phyloP scores from a whole-genome alignment of 2,888 invertebrate genomes.

The Tachystola acroxantha region DNA sequence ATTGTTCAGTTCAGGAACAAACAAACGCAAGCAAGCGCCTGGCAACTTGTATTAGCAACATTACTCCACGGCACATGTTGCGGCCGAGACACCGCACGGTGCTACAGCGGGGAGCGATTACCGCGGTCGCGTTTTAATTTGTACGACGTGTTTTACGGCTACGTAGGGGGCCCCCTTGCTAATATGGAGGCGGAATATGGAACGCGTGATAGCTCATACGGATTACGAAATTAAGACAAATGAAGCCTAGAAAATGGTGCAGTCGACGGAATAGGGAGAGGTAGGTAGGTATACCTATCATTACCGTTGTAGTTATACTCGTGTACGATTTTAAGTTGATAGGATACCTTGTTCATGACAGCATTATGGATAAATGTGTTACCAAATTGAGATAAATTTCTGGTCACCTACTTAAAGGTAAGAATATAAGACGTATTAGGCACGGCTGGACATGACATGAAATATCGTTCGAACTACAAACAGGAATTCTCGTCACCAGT shows the following conservation, averaged over 20 bases:
- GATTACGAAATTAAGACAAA: conserved; percentile 26
- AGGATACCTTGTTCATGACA: too few relatives aligned
- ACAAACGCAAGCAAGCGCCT: conserved; percentile 25
- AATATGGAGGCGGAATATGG: conserved; percentile 12
- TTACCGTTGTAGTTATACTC: too few relatives aligned
- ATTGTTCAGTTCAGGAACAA: conserved; percentile 2
- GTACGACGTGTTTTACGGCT: conserved; percentile 55
- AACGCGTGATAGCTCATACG: conserved; percentile 22
- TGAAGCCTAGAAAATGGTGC: conserved; percentile 10
- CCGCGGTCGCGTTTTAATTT: conserved; percentile 68
- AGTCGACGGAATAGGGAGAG: background rate
- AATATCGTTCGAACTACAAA: too few relatives aligned
- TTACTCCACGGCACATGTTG: conserved; percentile 29
- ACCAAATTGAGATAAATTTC: too few relatives aligned
- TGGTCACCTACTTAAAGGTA: too few relatives aligned
- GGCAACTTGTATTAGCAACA: conserved; percentile 31
- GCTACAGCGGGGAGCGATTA: conserved; percentile 45
- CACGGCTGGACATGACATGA: too few relatives aligned
- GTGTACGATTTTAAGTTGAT: too few relatives aligned
- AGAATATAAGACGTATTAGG: too few relatives aligned
- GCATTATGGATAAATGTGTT: too few relatives aligned
- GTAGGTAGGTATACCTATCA: too few relatives aligned
- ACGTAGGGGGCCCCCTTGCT: conserved; percentile 24
- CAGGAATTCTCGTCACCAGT: too few relatives aligned
- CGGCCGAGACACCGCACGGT: conserved; percentile 28